A percentile compares a stretch with the other conserved stretches of the same genome.
Evolutionary conservation across 2,113 vertebrate species (phyloP).

Genomic region (Globicephala melas): DNA sequence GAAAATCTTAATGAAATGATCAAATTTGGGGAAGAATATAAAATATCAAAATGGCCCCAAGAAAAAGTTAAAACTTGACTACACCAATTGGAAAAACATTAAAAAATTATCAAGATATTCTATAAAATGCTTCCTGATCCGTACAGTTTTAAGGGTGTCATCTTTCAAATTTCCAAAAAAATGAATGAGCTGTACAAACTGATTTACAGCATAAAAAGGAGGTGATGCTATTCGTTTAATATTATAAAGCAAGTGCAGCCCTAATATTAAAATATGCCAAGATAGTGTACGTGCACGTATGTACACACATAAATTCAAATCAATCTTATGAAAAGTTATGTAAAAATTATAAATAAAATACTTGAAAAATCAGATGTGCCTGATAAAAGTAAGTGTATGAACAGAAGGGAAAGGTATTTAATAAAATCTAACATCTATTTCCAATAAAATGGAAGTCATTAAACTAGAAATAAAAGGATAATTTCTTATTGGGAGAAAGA

Average conservation of each 20-base stretch:
- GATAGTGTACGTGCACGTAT: background rate
- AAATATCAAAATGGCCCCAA: background rate
- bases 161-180: background rate
- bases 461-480: background rate
- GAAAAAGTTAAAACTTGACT: background rate
- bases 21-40: background rate
- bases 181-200: background rate
- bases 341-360: background rate
- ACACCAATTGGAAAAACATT: background rate
- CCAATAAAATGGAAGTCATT: background rate
- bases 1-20: conserved; percentile 18
- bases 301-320: background rate
- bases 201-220: background rate
- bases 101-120: background rate
- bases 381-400: background rate
- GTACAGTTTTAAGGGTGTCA: background rate
- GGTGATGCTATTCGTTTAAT: background rate
- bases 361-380: background rate
- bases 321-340: background rate
- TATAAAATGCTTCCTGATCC: background rate
- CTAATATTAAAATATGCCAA: background rate
- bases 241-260: background rate
- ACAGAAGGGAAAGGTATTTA: background rate
- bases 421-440: background rate
- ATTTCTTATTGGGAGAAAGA: background rate